A percentile compares a stretch with the other conserved stretches of the same genome.
Conservation (phyloP, 2,797 vertebrate species). For the Xiphorhynchus erythropygius region DNA sequence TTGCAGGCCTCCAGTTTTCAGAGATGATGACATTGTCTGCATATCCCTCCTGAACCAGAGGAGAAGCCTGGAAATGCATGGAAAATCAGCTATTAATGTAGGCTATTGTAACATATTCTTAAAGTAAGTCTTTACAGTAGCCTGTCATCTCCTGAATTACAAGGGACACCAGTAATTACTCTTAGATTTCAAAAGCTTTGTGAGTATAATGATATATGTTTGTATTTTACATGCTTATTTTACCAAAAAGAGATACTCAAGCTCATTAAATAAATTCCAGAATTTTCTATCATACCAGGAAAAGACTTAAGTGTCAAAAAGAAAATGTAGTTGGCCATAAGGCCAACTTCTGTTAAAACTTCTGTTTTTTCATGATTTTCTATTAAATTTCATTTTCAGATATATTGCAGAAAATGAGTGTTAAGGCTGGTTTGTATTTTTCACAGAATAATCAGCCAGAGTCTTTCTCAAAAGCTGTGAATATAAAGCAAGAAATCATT, state of each 20-base stretch:
- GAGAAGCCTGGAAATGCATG: not conserved
- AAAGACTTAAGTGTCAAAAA: conserved; percentile 28
- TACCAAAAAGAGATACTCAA: conserved; percentile 21
- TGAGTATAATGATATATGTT: not conserved
- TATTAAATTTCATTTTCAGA: conserved; percentile 18
- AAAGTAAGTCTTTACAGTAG: not conserved
- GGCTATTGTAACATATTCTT: not conserved
- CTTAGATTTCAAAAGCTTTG: not conserved
- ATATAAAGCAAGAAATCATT: conserved; percentile 57
- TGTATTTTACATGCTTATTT: conserved; percentile 27
- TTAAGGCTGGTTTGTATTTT: conserved; percentile 27
- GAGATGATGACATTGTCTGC: not conserved
- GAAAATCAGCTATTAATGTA: not conserved
- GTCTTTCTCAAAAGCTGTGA: conserved; percentile 48
- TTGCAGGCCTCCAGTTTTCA: not conserved
- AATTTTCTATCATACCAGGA: conserved; percentile 16
- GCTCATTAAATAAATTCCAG: conserved; percentile 51
- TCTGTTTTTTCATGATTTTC: conserved; percentile 28
- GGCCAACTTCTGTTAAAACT: conserved; percentile 50
- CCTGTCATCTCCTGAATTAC: not conserved
- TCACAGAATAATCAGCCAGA: conserved; percentile 33
- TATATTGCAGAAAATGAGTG: not conserved
- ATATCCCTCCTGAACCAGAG: not conserved
- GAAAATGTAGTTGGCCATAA: conserved; percentile 32
- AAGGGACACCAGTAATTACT: not conserved